Evolutionary conservation across 2,797 vertebrate genomes (phyloP).

Genomic region (Heterohyrax brucei): DNA sequence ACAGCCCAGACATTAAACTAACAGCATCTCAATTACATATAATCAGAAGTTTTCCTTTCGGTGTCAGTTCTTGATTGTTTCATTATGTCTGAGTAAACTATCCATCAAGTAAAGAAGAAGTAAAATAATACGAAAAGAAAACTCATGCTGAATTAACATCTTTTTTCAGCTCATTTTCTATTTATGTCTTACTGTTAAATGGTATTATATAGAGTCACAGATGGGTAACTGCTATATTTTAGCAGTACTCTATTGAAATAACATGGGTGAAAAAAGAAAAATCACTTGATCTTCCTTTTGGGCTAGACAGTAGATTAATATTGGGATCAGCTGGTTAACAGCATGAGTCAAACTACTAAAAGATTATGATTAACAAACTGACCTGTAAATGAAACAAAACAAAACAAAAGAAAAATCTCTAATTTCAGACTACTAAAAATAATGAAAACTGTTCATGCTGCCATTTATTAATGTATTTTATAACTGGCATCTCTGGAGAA

Average conservation of each 20-base stretch:
- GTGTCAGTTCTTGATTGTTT: conserved; percentile 29
- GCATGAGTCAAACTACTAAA: conserved; percentile 55
- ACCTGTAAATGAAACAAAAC: conserved; percentile 79
- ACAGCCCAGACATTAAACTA: conserved; percentile 51
- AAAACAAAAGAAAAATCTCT: conserved; percentile 77
- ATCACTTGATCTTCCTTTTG: conserved; percentile 42
- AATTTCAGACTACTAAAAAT: conserved; percentile 70
- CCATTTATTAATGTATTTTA: neutral
- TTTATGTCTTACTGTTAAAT: conserved; percentile 5
- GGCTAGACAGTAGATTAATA: neutral
- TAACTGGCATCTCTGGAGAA: neutral
- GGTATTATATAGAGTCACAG: neutral
- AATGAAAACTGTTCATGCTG: conserved; percentile 70
- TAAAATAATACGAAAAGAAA: conserved; percentile 12
- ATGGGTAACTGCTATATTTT: neutral
- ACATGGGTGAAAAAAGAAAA: neutral
- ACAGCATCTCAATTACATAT: conserved; percentile 63
- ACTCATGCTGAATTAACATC: neutral
- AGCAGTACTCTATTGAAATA: neutral
- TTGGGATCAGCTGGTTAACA: conserved; percentile 68
- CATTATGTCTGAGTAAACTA: conserved; percentile 32
- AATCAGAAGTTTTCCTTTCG: conserved; percentile 32
- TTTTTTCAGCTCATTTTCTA: neutral
- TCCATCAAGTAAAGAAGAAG: neutral
- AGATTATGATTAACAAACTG: conserved; percentile 24